Evolutionary conservation across 2,113 vertebrate genomes (phyloP).

Genomic region (Oreochromis aureus): DNA sequence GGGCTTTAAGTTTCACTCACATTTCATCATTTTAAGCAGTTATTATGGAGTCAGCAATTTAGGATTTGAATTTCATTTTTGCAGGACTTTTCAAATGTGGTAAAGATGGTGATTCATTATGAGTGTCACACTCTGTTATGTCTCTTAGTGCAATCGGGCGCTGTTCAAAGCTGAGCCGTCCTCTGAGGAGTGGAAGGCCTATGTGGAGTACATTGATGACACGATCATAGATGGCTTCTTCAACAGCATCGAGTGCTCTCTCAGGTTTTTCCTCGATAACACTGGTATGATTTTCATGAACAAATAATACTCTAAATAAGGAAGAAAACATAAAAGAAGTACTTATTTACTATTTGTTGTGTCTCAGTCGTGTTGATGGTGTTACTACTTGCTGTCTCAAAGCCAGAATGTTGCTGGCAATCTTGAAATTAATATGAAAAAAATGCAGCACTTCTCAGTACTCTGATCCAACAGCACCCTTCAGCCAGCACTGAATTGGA

Average conservation of each 20-base stretch:
- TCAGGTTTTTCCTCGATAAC: slow-evolving; percentile 87
- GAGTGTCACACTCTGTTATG: neutral
- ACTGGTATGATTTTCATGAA: slow-evolving; percentile 71
- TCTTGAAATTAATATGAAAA: neutral
- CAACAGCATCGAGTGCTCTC: slow-evolving; percentile 80
- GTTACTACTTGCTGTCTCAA: neutral
- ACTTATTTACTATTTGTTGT: neutral
- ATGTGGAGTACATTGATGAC: slow-evolving; percentile 85
- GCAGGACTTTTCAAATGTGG: neutral
- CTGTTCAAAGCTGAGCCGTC: slow-evolving; percentile 76
- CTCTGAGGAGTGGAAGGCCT: slow-evolving; percentile 80
- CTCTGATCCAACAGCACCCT: neutral
- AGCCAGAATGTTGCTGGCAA: neutral
- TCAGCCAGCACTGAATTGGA: neutral
- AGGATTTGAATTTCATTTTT: neutral
- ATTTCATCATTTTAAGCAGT: neutral
- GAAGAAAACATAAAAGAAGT: neutral
- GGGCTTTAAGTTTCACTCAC: neutral
- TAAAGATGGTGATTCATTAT: neutral
- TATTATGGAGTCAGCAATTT: neutral
- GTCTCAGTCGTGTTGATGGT: neutral
- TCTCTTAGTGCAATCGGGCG: slow-evolving; percentile 78
- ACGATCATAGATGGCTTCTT: slow-evolving; percentile 88
- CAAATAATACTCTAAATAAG: neutral
- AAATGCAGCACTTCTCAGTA: neutral